These are phyloP conservation scores for Dicyrtomina minuta DNA, from an alignment of 2,888 invertebrate species.

Conservation along the genomic window DNA sequence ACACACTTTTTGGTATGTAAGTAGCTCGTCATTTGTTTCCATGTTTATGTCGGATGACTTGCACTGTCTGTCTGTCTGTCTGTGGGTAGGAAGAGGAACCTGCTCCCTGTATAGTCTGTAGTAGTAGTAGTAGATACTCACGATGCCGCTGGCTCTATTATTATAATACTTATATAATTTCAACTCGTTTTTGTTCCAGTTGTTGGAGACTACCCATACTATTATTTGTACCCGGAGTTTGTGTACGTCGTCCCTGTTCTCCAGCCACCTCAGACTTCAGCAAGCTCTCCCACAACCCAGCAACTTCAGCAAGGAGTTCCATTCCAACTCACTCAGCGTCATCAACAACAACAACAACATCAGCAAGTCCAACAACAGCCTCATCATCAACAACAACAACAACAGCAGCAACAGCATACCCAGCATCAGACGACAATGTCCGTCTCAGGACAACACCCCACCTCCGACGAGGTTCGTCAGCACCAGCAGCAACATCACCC, in stretches of 20 bases:
- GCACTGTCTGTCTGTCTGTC: not conserved
- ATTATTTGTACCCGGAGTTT: conserved; percentile 29
- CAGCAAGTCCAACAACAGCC: conserved; percentile 1
- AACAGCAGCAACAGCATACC: conserved; percentile 11
- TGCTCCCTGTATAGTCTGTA: too few species aligned
- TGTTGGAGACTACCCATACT: conserved; percentile 25
- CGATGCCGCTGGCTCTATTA: not conserved
- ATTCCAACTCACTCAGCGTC: not conserved
- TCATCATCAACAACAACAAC: conserved; percentile 10
- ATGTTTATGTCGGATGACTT: too few species aligned
- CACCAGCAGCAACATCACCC: conserved; percentile 1
- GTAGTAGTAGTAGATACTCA: too few species aligned
- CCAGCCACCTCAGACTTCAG: conserved; percentile 8
- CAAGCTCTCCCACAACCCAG: not conserved
- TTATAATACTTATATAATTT: not conserved
- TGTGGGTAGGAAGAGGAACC: too few species aligned
- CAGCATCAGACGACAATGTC: not conserved
- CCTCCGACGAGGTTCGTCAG: not conserved
- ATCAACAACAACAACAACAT: conserved; percentile 4
- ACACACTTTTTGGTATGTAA: too few species aligned
- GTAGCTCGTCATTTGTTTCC: too few species aligned
- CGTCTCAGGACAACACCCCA: conserved; percentile 1
- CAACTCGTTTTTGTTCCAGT: conserved; percentile 12
- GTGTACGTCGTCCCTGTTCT: conserved; percentile 29
- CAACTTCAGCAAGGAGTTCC: too few species aligned